These are phyloP conservation scores for Ecdyonurus torrentis DNA, from an alignment of 2,888 invertebrate genomes.

Conservation along the genomic window DNA sequence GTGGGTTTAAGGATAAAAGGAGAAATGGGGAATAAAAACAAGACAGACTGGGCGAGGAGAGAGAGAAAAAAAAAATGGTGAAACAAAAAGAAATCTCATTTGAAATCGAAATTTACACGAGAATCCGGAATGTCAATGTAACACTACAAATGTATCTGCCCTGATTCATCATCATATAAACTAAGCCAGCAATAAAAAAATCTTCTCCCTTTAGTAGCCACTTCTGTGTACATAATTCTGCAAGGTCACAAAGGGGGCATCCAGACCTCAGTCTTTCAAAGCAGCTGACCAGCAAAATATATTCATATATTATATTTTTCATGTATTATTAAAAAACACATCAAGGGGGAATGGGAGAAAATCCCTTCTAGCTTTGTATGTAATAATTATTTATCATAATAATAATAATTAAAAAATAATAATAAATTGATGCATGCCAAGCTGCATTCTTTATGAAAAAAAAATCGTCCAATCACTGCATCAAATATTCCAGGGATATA, in stretches of 20 bases:
- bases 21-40: constrained; percentile 5
- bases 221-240: not conserved
- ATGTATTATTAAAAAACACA: not conserved
- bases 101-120: constrained; percentile 19
- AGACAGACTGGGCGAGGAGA: not conserved
- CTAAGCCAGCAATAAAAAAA: constrained; percentile 8
- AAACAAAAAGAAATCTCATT: constrained; percentile 6
- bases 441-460: not conserved
- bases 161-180: constrained; percentile 1
- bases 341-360: not conserved
- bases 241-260: not conserved
- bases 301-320: too few species aligned
- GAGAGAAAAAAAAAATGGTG: not conserved
- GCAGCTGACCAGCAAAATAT: not conserved
- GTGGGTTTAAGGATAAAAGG: constrained; percentile 2
- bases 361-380: not conserved
- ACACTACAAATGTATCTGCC: constrained; percentile 10
- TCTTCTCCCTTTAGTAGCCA: not conserved
- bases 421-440: not conserved
- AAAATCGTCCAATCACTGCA: not conserved
- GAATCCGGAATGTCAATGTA: constrained; percentile 20
- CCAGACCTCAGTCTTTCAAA: constrained; percentile 2
- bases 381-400: not conserved
- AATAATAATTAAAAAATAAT: not conserved
- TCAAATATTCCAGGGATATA: not conserved